Percentiles rank a stretch among this genome's conserved stretches.
Evolutionary conservation across 2,797 vertebrate species (phyloP).

Genomic region (Lithobates sylvaticus): DNA sequence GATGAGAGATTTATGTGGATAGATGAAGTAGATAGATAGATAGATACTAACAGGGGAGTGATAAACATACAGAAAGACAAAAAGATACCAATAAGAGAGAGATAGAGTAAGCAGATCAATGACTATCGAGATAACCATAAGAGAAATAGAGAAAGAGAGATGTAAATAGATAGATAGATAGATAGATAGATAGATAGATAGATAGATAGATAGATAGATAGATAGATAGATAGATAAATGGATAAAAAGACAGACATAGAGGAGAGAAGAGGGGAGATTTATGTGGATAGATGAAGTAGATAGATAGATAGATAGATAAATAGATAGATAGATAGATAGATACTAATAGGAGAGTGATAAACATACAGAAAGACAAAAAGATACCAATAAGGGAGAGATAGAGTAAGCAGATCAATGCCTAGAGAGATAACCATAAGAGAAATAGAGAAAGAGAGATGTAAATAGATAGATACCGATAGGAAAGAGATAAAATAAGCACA

Average conservation of each 20-base stretch:
- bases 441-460: too few relatives aligned
- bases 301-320: not conserved
- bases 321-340: constrained; percentile 12
- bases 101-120: too few relatives aligned
- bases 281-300: not conserved
- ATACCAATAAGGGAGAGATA: not conserved
- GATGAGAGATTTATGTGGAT: not conserved
- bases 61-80: not conserved
- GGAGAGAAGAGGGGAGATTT: too few relatives aligned
- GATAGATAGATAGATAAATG: not conserved
- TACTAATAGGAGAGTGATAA: not conserved
- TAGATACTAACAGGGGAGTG: too few relatives aligned
- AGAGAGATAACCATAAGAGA: too few relatives aligned
- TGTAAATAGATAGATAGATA: not conserved
- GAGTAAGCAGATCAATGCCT: too few relatives aligned
- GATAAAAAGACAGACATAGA: too few relatives aligned
- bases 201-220: constrained; percentile 28
- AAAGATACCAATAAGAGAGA: too few relatives aligned
- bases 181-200: not conserved
- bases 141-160: constrained; percentile 19
- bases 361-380: constrained; percentile 7
- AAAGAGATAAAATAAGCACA: not conserved
- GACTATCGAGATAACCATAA: too few relatives aligned
- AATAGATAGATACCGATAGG: too few relatives aligned
- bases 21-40: not conserved